Evolutionary conservation across 2,113 vertebrate species (phyloP).

Genomic region (Hemichromis elongatus): DNA sequence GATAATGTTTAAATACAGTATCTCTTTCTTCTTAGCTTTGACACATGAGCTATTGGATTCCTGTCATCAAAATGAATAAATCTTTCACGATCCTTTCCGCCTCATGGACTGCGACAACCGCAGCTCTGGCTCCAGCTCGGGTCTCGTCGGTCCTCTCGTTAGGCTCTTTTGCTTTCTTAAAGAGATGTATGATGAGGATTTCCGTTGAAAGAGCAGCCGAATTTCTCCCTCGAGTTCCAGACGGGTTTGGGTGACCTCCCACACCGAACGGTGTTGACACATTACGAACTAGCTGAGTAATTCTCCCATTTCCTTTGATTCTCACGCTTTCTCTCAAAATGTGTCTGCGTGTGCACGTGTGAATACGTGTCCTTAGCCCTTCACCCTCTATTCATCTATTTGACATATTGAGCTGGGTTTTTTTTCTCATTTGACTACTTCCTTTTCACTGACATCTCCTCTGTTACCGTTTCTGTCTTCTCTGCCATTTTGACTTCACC

Average conservation of each 20-base stretch:
- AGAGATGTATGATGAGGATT: constrained; percentile 55
- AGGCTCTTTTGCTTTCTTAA: constrained; percentile 54
- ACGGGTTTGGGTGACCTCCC: constrained; percentile 41
- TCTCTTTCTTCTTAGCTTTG: not conserved
- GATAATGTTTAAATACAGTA: not conserved
- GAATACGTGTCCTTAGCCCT: not conserved
- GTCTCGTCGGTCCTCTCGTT: not conserved
- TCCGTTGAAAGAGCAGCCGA: constrained; percentile 52
- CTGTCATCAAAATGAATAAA: constrained; percentile 30
- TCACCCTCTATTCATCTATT: constrained; percentile 12
- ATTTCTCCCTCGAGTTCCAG: constrained; percentile 46
- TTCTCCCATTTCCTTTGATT: constrained; percentile 22
- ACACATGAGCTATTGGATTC: constrained; percentile 5
- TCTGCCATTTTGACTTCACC: not conserved
- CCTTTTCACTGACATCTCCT: constrained; percentile 1
- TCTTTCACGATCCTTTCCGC: constrained; percentile 23
- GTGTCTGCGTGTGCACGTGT: not conserved
- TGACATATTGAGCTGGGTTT: not conserved
- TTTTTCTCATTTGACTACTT: constrained; percentile 8
- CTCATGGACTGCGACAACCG: not conserved
- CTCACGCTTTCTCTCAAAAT: not conserved
- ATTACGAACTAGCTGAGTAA: not conserved
- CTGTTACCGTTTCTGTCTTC: constrained; percentile 12
- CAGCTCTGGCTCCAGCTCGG: not conserved
- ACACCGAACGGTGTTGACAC: constrained; percentile 49